phyloP scores from a whole-genome alignment of 2,113 vertebrate genomes.

The Laticauda colubrina region DNA sequence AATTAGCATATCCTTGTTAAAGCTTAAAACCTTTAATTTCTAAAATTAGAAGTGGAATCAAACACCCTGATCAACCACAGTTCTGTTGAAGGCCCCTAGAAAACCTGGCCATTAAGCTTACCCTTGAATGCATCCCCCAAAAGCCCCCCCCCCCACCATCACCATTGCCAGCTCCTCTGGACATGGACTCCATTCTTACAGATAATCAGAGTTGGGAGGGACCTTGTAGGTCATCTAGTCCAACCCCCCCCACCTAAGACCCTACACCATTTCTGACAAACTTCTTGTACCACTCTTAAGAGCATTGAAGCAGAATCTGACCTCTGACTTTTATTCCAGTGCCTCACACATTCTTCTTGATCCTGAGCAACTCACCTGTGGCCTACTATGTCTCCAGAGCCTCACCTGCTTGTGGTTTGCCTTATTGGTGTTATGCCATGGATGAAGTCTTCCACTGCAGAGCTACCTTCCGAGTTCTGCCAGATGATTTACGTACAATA shows the following conservation, averaged over 20 bases:
- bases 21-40: background rate
- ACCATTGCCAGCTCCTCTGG: background rate
- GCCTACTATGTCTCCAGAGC: background rate
- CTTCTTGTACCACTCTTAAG: background rate
- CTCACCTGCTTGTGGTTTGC: background rate
- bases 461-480: background rate
- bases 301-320: background rate
- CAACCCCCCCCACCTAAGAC: no score
- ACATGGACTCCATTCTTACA: background rate
- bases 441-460: background rate
- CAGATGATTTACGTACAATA: background rate
- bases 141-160: background rate
- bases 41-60: background rate
- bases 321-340: background rate
- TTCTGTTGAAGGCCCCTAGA: background rate
- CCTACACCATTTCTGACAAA: no score
- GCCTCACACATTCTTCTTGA: background rate
- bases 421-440: background rate
- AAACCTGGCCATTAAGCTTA: background rate
- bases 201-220: no score
- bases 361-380: background rate
- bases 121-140: background rate
- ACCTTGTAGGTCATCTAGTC: no score
- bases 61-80: background rate
- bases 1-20: background rate